phyloP scores from a whole-genome alignment of 2,113 vertebrate species.

The Meles meles region DNA sequence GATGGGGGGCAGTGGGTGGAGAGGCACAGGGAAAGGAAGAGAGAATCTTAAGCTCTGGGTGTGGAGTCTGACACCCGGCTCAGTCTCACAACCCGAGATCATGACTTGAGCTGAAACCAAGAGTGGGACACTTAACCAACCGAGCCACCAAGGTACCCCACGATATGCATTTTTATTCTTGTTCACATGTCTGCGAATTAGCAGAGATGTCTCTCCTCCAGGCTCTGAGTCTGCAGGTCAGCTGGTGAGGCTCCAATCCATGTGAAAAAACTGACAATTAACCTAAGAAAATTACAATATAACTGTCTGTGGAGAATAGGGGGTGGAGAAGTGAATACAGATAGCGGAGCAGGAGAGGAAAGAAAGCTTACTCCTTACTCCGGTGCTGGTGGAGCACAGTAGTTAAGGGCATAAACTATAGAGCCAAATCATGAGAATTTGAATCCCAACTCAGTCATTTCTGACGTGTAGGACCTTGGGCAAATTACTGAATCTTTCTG shows the following conservation, averaged over 20 bases:
- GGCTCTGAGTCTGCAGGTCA: neutral
- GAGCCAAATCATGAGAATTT: neutral
- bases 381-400: neutral
- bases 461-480: neutral
- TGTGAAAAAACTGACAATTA: neutral
- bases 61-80: no score
- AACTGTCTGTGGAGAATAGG: neutral
- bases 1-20: no score
- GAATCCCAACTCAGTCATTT: neutral
- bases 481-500: neutral
- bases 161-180: neutral
- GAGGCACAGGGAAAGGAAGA: no score
- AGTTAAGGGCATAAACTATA: neutral
- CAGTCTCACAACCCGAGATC: no score
- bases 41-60: no score
- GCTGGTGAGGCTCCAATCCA: neutral
- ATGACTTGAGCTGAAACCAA: neutral
- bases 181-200: neutral
- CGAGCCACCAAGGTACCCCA: neutral
- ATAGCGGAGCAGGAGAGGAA: neutral
- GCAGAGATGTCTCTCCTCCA: neutral
- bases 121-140: neutral
- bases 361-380: neutral
- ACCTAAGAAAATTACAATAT: neutral
- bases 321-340: neutral